Evolutionary conservation across 2,888 invertebrate genomes (phyloP).

Genomic region (Acleris cristana): DNA sequence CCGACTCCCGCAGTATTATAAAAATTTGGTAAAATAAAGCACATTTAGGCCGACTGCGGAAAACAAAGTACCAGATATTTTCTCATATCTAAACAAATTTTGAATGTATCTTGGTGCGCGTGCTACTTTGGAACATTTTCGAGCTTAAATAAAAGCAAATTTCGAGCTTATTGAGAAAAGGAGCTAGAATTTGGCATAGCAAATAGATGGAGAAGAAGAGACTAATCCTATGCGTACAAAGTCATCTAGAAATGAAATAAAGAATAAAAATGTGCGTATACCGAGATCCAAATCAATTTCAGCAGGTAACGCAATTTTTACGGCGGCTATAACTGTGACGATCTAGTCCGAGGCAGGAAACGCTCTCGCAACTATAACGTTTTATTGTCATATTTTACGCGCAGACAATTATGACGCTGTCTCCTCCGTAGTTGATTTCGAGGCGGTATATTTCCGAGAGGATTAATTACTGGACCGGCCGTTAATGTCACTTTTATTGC

Average conservation of each 20-base stretch:
- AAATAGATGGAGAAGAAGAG: too few relatives aligned
- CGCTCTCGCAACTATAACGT: constrained; percentile 15
- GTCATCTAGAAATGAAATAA: too few relatives aligned
- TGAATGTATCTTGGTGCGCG: too few relatives aligned
- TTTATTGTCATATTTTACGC: constrained; percentile 33
- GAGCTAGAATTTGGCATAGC: too few relatives aligned
- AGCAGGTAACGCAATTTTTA: constrained; percentile 17
- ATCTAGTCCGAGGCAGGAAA: constrained; percentile 21
- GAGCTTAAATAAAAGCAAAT: too few relatives aligned
- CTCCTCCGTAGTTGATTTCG: constrained; percentile 27
- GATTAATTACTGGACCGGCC: constrained; percentile 61
- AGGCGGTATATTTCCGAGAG: constrained; percentile 49
- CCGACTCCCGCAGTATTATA: not conserved
- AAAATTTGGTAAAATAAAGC: constrained; percentile 18
- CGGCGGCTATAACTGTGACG: constrained; percentile 10
- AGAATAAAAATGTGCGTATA: too few relatives aligned
- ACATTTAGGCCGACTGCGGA: constrained; percentile 2
- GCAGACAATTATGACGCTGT: constrained; percentile 34
- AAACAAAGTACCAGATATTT: constrained; percentile 12
- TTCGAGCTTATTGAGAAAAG: too few relatives aligned
- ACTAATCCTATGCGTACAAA: too few relatives aligned
- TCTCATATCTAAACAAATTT: not conserved
- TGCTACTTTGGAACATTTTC: too few relatives aligned
- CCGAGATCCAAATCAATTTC: constrained; percentile 17
- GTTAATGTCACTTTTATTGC: constrained; percentile 69